phyloP scores from a whole-genome alignment of 2,113 vertebrate genomes.

The Sakesphorus luctuosus region DNA sequence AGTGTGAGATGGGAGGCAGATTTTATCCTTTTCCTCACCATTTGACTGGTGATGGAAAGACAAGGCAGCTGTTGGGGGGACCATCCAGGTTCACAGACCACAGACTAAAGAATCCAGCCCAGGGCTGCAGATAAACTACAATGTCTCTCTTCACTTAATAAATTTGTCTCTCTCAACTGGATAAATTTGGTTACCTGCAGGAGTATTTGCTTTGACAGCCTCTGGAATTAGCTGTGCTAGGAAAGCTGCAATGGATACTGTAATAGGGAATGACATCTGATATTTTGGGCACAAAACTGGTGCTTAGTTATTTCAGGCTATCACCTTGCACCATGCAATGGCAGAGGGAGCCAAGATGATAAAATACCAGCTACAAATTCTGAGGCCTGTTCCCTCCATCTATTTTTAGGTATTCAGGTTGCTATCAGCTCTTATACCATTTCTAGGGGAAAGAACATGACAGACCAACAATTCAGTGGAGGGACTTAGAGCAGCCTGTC shows the following conservation, averaged over 20 bases:
- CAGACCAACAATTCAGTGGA: constrained; percentile 7
- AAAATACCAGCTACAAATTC: not conserved
- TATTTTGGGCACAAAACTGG: constrained; percentile 18
- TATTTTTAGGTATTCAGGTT: constrained; percentile 46
- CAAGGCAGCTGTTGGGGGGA: not conserved
- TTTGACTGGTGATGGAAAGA: not conserved
- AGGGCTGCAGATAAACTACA: too few relatives aligned
- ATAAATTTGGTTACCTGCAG: not conserved
- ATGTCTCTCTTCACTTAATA: not conserved
- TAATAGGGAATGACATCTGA: not conserved
- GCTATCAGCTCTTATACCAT: constrained; percentile 16
- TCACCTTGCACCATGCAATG: not conserved
- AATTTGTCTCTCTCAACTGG: not conserved
- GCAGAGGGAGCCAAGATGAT: not conserved
- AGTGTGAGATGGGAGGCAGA: not conserved
- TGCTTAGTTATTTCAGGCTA: constrained; percentile 48
- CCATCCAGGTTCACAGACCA: accelerated
- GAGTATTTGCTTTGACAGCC: not conserved
- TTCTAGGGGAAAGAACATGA: constrained; percentile 7
- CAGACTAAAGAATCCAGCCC: not conserved
- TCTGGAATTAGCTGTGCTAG: not conserved
- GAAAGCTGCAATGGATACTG: not conserved
- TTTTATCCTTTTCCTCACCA: not conserved
- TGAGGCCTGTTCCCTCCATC: not conserved
- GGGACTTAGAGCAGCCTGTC: constrained; percentile 4